Conservation (phyloP, 2,888 invertebrate species). For the Junonia oenone region DNA sequence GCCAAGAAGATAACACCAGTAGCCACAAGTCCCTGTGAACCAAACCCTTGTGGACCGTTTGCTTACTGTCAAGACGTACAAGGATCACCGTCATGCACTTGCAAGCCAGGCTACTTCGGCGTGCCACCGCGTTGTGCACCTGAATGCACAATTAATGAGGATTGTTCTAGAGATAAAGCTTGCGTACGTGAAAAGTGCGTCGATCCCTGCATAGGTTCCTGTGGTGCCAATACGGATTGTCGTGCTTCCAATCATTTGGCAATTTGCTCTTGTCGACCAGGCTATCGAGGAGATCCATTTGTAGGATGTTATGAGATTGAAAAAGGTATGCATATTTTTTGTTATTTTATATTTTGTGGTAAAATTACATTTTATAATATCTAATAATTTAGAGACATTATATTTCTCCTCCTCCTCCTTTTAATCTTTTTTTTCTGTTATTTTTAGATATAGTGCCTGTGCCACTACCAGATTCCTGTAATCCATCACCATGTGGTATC, state of each 20-base stretch:
- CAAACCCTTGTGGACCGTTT: slow-evolving; percentile 85
- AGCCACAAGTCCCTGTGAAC: slow-evolving; percentile 73
- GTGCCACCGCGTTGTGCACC: slow-evolving; percentile 86
- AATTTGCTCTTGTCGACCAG: slow-evolving; percentile 84
- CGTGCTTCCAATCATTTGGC: slow-evolving; percentile 87
- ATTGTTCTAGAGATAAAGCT: slow-evolving; percentile 85
- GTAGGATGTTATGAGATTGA: slow-evolving; percentile 57
- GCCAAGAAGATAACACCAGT: slow-evolving; percentile 77
- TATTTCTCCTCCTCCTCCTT: no score
- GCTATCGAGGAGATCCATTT: slow-evolving; percentile 88
- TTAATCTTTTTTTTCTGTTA: slow-evolving; percentile 6
- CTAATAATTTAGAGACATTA: no score
- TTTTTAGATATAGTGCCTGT: slow-evolving; percentile 50
- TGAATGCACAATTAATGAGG: slow-evolving; percentile 87
- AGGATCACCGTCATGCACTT: slow-evolving; percentile 80
- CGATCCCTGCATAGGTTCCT: slow-evolving; percentile 85
- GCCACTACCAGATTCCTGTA: slow-evolving; percentile 76
- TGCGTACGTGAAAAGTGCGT: slow-evolving; percentile 87
- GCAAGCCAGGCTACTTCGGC: slow-evolving; percentile 82
- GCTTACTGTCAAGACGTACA: slow-evolving; percentile 79
- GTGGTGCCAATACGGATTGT: slow-evolving; percentile 85
- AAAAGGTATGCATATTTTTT: slow-evolving; percentile 40
- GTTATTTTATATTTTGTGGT: no score
- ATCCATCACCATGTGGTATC: slow-evolving; percentile 82
- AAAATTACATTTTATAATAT: no score